phyloP scores from a whole-genome alignment of 2,113 vertebrate species.

The Anas platyrhynchos region DNA sequence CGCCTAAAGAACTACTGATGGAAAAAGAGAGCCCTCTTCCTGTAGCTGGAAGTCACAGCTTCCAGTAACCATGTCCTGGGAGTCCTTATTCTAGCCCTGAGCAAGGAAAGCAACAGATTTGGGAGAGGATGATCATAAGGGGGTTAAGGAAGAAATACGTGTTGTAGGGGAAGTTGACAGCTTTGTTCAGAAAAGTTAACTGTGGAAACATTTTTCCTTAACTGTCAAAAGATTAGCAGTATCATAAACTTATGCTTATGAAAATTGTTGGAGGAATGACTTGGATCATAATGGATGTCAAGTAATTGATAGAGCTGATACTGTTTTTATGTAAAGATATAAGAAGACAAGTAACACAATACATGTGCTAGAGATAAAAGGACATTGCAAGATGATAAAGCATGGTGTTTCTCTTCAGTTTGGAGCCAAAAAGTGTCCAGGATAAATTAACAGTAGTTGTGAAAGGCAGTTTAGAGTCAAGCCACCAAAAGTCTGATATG shows the following conservation, averaged over 20 bases:
- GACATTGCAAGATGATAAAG: not conserved
- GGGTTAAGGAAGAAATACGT: too few relatives aligned
- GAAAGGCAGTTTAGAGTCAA: not conserved
- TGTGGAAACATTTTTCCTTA: not conserved
- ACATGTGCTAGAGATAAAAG: not conserved
- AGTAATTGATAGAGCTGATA: not conserved
- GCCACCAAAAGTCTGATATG: not conserved
- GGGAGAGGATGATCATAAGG: not conserved
- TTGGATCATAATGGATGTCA: not conserved
- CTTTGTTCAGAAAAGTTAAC: not conserved
- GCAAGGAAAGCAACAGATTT: not conserved
- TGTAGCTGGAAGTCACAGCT: not conserved
- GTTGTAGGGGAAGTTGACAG: rapidly evolving
- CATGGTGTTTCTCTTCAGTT: not conserved
- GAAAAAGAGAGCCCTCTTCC: not conserved
- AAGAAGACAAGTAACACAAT: not conserved
- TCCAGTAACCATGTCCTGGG: not conserved
- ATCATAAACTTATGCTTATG: not conserved
- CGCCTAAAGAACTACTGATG: rapidly evolving
- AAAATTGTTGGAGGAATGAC: not conserved
- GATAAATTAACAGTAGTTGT: not conserved
- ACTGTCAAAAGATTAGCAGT: not conserved
- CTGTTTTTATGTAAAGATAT: not conserved
- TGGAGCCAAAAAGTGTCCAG: not conserved
- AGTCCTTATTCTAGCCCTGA: not conserved